Evolutionary conservation across 2,113 vertebrate genomes (phyloP).

Genomic region (Petromus typicus): DNA sequence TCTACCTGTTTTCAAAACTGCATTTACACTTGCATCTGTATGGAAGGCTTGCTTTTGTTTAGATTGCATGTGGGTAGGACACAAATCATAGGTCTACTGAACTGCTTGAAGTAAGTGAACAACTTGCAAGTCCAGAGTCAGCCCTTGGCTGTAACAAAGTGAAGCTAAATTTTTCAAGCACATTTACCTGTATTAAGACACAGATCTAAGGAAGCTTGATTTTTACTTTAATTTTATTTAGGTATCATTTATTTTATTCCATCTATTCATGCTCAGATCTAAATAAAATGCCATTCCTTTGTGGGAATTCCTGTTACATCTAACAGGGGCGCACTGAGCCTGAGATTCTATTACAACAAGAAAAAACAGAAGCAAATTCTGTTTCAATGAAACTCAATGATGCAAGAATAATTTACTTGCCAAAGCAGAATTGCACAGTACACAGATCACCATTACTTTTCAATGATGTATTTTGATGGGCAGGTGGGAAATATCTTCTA

Average conservation of each 20-base stretch:
- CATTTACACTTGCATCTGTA: background rate
- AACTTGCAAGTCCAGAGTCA: background rate
- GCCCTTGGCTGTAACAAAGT: background rate
- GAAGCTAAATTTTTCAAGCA: background rate
- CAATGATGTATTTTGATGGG: background rate
- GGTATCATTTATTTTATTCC: conserved; percentile 1
- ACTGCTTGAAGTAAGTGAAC: background rate
- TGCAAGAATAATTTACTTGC: conserved; percentile 34
- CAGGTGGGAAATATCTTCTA: conserved; percentile 7
- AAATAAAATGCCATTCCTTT: background rate
- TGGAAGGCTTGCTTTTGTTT: conserved; percentile 48
- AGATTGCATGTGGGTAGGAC: background rate
- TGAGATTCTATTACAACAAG: background rate
- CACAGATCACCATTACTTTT: conserved; percentile 17
- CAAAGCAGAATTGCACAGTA: conserved; percentile 33
- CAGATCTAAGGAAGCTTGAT: background rate
- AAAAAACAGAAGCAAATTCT: background rate
- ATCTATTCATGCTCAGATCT: conserved; percentile 2
- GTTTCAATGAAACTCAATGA: background rate
- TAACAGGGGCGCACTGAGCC: background rate
- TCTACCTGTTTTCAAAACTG: conserved; percentile 18
- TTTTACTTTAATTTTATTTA: background rate
- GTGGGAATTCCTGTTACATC: background rate
- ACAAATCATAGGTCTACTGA: conserved; percentile 46
- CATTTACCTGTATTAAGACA: conserved; percentile 21